Conservation (phyloP, 2,888 invertebrate species). For the Lasioglossum zephyrum region DNA sequence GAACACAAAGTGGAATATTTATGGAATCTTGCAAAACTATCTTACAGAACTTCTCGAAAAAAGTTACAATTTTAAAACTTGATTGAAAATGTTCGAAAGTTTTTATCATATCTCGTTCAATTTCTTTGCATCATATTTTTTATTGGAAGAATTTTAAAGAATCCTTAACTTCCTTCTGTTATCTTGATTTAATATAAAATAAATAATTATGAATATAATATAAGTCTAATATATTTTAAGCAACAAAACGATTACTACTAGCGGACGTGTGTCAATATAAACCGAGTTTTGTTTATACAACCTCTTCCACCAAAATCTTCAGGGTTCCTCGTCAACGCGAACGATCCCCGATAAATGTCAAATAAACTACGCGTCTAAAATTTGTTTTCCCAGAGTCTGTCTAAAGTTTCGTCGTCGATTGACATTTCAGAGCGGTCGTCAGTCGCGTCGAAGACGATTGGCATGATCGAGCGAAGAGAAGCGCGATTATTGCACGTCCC, state of each 20-base stretch:
- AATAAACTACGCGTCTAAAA: neutral
- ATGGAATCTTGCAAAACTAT: neutral
- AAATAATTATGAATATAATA: too few species aligned
- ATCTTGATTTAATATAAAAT: too few species aligned
- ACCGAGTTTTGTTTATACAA: too few species aligned
- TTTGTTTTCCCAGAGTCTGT: neutral
- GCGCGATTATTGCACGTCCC: neutral
- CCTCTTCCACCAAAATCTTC: neutral
- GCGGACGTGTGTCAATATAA: too few species aligned
- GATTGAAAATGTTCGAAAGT: neutral
- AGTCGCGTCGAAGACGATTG: slow-evolving; percentile 1
- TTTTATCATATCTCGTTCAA: neutral
- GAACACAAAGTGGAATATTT: neutral
- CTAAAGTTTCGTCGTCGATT: neutral
- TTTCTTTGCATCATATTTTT: neutral
- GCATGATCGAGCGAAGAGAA: neutral
- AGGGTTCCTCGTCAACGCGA: neutral
- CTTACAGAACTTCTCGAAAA: neutral
- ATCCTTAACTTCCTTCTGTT: too few species aligned
- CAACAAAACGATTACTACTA: too few species aligned
- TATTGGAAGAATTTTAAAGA: too few species aligned
- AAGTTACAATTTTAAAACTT: neutral
- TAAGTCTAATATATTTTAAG: too few species aligned
- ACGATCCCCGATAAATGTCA: neutral
- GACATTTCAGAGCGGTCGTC: neutral